A percentile compares a stretch with the other conserved stretches of the same genome.
Conservation (phyloP, 2,888 invertebrate species). For the Archips xylosteana region DNA sequence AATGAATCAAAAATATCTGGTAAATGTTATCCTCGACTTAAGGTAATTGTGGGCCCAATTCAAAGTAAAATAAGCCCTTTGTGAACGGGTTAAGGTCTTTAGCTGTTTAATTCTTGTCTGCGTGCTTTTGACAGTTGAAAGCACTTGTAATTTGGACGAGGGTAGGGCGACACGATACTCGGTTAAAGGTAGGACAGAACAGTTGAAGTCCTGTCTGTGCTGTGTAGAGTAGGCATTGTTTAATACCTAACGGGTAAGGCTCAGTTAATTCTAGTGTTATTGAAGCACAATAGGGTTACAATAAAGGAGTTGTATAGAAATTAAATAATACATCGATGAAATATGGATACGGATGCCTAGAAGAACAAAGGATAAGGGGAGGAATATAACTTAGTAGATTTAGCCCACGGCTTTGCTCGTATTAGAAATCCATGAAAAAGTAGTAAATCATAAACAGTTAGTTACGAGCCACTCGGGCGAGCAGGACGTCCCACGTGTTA, state of each 20-base stretch:
- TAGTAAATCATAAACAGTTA: no score
- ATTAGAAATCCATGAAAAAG: no score
- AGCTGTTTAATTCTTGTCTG: neutral
- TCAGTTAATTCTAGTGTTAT: neutral
- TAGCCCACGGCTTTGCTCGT: no score
- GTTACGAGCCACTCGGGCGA: no score
- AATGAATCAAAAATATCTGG: constrained; percentile 15
- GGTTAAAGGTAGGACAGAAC: neutral
- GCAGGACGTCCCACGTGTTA: no score
- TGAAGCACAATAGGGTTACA: neutral
- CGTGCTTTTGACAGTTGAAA: constrained; percentile 14
- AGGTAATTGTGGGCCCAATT: neutral
- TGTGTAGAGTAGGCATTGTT: neutral
- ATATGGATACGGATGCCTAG: no score
- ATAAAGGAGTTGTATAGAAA: neutral
- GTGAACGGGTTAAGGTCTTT: constrained; percentile 6
- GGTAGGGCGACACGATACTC: constrained; percentile 18
- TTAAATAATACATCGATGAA: neutral
- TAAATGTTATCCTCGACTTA: constrained; percentile 5
- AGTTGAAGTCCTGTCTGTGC: neutral
- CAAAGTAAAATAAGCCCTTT: neutral
- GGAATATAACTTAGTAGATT: no score
- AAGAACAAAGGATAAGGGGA: no score
- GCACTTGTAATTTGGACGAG: constrained; percentile 15
- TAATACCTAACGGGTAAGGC: neutral